Evolutionary conservation across 2,888 invertebrate genomes (phyloP), one percentile per base, ranked within the genome.

Genomic region (Trissolcus japonicus): DNA sequence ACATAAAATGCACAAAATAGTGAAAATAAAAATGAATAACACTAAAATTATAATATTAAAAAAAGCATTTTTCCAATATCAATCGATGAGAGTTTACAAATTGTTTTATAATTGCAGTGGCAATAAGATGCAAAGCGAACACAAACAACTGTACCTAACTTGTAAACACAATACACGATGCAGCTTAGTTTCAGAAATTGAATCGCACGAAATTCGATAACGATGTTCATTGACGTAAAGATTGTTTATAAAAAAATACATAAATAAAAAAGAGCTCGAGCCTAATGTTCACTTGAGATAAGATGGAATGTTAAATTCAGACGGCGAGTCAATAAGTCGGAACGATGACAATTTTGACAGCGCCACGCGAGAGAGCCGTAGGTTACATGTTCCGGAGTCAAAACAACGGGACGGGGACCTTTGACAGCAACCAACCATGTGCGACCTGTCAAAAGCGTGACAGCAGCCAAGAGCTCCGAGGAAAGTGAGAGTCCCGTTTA

Each of bases 311-410:
- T 35, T 9, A 35, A 11, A 7, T 1, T 35, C 9, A 9, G 35
- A 29, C 29, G 29, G 1, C 19, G 29, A 9, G 11, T 51, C 51
- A 19, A 51, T 17, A 19, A 35, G 35, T 51, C 16, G 25, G 19
- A 29, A n/a, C 43, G 59, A 53, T 66, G 25, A 66, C 41, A 29
- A 29, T 41, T 59, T 59, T 53, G 57, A 68, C 46, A 63, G n/a
- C 35, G 41, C 19, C 43, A 21, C 11, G n/a, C 59, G 46, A 21
- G 7, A 11, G 19, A 19, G 19, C 35, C 9, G 6, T 25, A 67
- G 67, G 67, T 67, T 67, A 67, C 41, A 46, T 29, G 53, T 46
- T 7, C 11, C n/a, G 16, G 40, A 54, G 25, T 16, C 13, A 60
- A n/a, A 6, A 29, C 21, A 29, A 19, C 19, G 1, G n/a, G 2